phyloP scores from a whole-genome alignment of 2,888 invertebrate genomes.

The Dryocosmus kuriphilus region DNA sequence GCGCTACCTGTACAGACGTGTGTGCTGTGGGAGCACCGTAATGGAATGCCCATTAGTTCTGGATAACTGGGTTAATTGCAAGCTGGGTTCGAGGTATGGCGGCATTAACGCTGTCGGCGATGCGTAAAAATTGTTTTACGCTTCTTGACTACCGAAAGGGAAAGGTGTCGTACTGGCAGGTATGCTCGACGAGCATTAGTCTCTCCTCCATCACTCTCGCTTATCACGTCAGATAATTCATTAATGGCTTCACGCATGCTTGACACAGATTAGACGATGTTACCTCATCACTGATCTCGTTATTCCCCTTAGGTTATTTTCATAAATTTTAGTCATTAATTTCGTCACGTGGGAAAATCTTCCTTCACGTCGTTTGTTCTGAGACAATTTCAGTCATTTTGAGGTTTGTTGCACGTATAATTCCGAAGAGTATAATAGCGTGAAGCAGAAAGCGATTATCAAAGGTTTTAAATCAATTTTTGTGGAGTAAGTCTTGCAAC shows the following conservation, averaged over 20 bases:
- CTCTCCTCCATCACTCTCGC: constrained; percentile 52
- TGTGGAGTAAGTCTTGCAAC: not conserved
- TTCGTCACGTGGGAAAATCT: too few relatives aligned
- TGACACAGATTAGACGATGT: constrained; percentile 3
- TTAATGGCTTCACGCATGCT: constrained; percentile 32
- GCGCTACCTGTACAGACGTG: constrained; percentile 35
- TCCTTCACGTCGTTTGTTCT: too few relatives aligned
- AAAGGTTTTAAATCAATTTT: not conserved
- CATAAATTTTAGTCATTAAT: too few relatives aligned
- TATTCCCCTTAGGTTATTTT: not conserved
- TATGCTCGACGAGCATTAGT: constrained; percentile 38
- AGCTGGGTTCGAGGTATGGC: constrained; percentile 53
- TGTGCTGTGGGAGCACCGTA: constrained; percentile 54
- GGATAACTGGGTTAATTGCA: constrained; percentile 68
- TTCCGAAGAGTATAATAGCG: not conserved
- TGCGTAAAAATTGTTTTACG: constrained; percentile 64
- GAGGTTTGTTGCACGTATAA: not conserved
- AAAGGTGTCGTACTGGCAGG: constrained; percentile 60
- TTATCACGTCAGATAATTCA: constrained; percentile 49
- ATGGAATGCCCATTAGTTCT: constrained; percentile 68
- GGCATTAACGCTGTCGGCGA: constrained; percentile 56
- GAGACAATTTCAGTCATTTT: too few relatives aligned
- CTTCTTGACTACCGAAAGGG: constrained; percentile 63
- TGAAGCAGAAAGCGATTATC: constrained; percentile 23
- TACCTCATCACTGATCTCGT: not conserved